Evolutionary conservation across 2,113 vertebrate genomes (phyloP).

Genomic region (Daubentonia madagascariensis): DNA sequence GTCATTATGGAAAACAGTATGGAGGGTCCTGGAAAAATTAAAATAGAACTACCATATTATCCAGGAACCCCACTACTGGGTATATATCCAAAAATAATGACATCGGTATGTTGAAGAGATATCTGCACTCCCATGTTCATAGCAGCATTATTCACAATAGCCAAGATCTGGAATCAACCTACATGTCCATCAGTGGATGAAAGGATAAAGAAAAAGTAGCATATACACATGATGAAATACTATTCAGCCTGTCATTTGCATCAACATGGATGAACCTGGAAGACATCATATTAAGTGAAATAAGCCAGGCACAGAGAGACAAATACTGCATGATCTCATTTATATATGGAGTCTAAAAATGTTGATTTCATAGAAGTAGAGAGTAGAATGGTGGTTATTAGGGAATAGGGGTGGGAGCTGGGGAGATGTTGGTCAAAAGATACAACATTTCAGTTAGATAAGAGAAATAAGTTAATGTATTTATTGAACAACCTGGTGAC

Average conservation of each 20-base stretch:
- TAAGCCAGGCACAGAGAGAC: neutral
- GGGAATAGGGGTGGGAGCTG: fast-evolving
- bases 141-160: neutral
- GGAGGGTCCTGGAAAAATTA: neutral
- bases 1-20: neutral
- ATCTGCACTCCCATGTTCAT: neutral
- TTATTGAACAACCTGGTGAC: neutral
- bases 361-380: neutral
- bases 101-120: neutral
- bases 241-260: neutral
- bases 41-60: neutral
- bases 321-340: neutral
- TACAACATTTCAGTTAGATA: neutral
- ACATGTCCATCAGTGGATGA: neutral
- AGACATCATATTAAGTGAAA: neutral
- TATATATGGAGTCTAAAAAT: neutral
- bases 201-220: neutral
- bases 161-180: neutral
- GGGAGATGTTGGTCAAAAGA: neutral
- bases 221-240: neutral
- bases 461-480: neutral
- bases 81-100: neutral
- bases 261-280: neutral
- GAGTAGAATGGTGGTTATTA: neutral
- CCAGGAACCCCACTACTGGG: neutral